Percentiles rank a stretch among this genome's conserved stretches.
These are phyloP conservation scores for Axinella damicornis DNA, from an alignment of 37 sponge, comb jelly and placozoan species.

Conservation along the genomic window DNA sequence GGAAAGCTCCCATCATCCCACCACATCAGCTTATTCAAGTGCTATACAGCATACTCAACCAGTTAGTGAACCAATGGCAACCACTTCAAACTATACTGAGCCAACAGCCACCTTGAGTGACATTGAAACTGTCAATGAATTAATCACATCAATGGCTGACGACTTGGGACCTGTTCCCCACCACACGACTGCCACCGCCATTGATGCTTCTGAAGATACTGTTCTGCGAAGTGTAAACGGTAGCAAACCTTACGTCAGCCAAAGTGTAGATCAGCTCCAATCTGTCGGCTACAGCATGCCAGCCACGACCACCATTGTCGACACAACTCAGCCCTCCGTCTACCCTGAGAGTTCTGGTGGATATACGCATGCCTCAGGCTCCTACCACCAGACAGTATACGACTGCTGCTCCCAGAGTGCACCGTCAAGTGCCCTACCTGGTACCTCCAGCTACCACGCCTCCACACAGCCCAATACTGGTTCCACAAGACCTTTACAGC, in stretches of 20 bases:
- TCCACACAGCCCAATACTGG: background rate
- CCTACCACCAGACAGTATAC: background rate
- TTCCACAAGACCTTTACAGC: constrained; percentile 20
- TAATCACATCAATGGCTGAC: constrained; percentile 6
- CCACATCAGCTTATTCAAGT: no score
- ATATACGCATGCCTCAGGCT: background rate
- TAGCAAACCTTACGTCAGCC: no score
- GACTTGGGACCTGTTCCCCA: background rate
- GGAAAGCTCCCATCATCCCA: no score
- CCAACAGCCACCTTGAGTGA: background rate
- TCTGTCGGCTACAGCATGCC: no score
- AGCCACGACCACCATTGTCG: no score
- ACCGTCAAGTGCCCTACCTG: background rate
- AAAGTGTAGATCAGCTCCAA: no score
- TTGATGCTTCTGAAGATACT: no score
- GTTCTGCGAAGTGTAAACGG: no score
- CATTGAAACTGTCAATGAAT: background rate
- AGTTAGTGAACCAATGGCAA: no score
- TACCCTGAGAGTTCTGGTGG: background rate
- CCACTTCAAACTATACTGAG: no score
- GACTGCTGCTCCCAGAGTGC: background rate
- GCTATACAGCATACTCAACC: background rate
- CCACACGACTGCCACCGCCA: no score
- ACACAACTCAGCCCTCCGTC: no score
- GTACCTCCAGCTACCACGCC: background rate